These are phyloP conservation scores for Copidosoma aretas DNA, from an alignment of 2,888 invertebrate genomes.

Conservation along the genomic window DNA sequence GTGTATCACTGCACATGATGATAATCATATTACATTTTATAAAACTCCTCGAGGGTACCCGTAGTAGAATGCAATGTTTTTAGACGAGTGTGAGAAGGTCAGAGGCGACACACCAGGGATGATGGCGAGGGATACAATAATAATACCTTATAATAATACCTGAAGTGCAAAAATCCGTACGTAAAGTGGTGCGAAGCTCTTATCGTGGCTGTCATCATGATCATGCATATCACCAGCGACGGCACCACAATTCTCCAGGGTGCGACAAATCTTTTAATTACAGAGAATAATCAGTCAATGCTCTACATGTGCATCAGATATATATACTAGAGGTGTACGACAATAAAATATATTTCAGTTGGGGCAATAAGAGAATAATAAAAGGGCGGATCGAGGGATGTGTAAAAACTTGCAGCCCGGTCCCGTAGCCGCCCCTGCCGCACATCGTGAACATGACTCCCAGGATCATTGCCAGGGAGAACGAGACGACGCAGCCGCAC, in stretches of 20 bases:
- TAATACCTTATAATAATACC: too few relatives aligned
- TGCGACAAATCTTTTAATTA: slow-evolving; percentile 6
- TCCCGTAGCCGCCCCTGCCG: slow-evolving; percentile 64
- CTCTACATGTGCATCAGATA: neutral
- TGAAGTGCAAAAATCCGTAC: slow-evolving; percentile 46
- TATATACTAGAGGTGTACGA: neutral
- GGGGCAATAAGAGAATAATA: too few relatives aligned
- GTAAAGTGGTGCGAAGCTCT: slow-evolving; percentile 37
- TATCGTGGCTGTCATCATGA: slow-evolving; percentile 44
- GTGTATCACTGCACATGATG: too few relatives aligned
- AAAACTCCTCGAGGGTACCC: too few relatives aligned
- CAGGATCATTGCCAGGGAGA: neutral
- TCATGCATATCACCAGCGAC: slow-evolving; percentile 47
- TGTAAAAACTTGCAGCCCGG: slow-evolving; percentile 59
- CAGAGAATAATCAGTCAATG: neutral
- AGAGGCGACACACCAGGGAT: too few relatives aligned
- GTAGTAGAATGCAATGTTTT: too few relatives aligned
- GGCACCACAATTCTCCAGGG: slow-evolving; percentile 53
- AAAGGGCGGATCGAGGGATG: too few relatives aligned
- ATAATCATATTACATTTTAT: too few relatives aligned
- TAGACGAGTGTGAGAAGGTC: too few relatives aligned
- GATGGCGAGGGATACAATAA: too few relatives aligned
- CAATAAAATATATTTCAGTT: too few relatives aligned
- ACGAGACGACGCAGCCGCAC: slow-evolving; percentile 19
- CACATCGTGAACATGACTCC: slow-evolving; percentile 66